Percentiles rank a stretch among this genome's conserved stretches.
Evolutionary conservation across 2,888 invertebrate genomes (phyloP).

Genomic region (Conomelus anceps): DNA sequence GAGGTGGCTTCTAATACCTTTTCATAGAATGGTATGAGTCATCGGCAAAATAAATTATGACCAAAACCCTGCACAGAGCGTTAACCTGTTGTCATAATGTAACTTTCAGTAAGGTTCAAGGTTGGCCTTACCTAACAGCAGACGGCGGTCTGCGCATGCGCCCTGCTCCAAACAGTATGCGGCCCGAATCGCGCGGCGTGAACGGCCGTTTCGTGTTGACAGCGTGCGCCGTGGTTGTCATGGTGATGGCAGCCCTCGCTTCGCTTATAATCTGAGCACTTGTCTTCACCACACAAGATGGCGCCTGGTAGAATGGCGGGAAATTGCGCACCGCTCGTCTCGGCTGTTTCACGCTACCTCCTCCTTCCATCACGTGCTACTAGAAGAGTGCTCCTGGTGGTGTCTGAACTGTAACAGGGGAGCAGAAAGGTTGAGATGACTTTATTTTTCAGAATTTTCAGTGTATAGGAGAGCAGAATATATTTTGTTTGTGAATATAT

Average conservation of each 20-base stretch:
- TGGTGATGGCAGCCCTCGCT: slow-evolving; percentile 55
- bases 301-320: slow-evolving; percentile 24
- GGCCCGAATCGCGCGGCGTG: slow-evolving; percentile 73
- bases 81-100: no score
- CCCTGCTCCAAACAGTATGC: slow-evolving; percentile 63
- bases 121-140: slow-evolving; percentile 57
- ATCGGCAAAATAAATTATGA: no score
- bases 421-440: no score
- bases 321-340: not conserved
- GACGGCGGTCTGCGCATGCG: slow-evolving; percentile 58
- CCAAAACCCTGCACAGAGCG: no score
- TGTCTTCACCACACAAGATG: slow-evolving; percentile 47
- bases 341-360: not conserved
- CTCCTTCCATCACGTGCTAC: not conserved
- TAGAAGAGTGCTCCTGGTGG: not conserved
- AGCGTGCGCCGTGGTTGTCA: slow-evolving; percentile 44
- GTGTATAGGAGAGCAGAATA: no score
- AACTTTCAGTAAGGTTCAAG: not conserved
- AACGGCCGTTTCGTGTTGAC: slow-evolving; percentile 77
- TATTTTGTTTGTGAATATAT: no score
- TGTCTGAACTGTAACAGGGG: not conserved
- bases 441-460: no score
- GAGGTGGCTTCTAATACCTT: no score
- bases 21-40: no score
- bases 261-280: slow-evolving; percentile 76